Conservation (phyloP, 2,888 invertebrate genomes). For the Sicus ferrugineus region DNA sequence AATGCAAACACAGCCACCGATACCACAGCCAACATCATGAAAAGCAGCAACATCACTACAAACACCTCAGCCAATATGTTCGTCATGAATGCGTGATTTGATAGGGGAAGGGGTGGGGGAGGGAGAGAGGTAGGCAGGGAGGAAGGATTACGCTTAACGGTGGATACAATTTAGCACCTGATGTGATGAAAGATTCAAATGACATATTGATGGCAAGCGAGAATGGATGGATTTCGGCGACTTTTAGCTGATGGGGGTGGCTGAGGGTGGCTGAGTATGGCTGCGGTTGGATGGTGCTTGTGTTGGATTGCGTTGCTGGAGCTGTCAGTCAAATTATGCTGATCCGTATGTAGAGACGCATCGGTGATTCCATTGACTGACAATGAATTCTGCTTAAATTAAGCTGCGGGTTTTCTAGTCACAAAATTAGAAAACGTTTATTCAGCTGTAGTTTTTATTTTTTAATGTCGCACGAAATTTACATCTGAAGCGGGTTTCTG, state of each 20-base stretch:
- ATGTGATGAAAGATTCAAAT: conserved; percentile 22
- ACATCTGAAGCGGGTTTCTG: background rate
- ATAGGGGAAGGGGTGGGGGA: background rate
- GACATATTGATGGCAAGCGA: conserved; percentile 16
- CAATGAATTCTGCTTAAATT: background rate
- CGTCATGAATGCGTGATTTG: too few relatives aligned
- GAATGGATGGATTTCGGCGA: background rate
- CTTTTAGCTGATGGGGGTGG: background rate
- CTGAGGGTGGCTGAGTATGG: background rate
- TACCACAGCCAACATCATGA: background rate
- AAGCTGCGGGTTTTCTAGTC: too few relatives aligned
- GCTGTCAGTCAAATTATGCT: background rate
- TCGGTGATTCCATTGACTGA: background rate
- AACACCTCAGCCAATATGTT: background rate
- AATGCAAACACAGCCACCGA: conserved; percentile 15
- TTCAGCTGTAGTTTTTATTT: background rate
- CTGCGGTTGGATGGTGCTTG: background rate
- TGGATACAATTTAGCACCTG: conserved; percentile 16
- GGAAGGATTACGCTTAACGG: too few relatives aligned
- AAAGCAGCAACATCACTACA: background rate
- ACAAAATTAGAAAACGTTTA: background rate
- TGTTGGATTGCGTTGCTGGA: background rate
- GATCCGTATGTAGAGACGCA: background rate
- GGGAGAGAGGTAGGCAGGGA: too few relatives aligned
- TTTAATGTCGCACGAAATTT: background rate